These are phyloP conservation scores for Malurus melanocephalus DNA, from an alignment of 2,113 vertebrate species.

Conservation along the genomic window DNA sequence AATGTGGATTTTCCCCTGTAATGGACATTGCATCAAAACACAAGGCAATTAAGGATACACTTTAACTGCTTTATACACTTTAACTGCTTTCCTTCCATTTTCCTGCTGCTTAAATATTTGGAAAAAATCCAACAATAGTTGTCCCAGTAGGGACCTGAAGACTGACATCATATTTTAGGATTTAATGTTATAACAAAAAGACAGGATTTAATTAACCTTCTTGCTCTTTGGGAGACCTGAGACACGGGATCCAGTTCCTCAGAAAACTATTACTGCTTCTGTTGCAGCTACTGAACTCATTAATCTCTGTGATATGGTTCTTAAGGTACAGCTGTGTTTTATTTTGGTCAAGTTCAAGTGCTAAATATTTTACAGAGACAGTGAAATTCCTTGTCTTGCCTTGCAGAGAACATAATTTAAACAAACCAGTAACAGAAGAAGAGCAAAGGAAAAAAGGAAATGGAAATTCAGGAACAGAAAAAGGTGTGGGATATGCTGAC, in stretches of 20 bases:
- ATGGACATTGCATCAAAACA: not conserved
- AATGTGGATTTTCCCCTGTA: not conserved
- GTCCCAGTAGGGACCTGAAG: not conserved
- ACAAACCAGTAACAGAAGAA: not conserved
- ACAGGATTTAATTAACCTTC: slow-evolving; percentile 22
- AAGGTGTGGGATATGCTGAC: not conserved
- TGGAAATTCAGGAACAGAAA: not conserved
- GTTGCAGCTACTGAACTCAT: not conserved
- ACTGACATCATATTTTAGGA: not conserved
- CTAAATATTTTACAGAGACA: not conserved
- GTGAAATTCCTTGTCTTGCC: not conserved
- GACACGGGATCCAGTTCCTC: not conserved
- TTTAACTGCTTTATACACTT: not conserved
- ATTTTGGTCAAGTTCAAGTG: not conserved
- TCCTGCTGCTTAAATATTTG: not conserved
- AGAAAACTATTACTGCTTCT: slow-evolving; percentile 11
- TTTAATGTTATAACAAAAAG: not conserved
- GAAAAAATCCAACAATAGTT: not conserved
- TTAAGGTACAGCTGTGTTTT: not conserved
- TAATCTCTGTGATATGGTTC: not conserved
- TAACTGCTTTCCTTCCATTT: not conserved
- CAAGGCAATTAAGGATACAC: not conserved
- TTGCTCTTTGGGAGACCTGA: not conserved
- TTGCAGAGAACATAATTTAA: not conserved
- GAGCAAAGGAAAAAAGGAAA: not conserved